Conservation (phyloP, 2,113 vertebrate genomes). For the Ploceus nigricollis region DNA sequence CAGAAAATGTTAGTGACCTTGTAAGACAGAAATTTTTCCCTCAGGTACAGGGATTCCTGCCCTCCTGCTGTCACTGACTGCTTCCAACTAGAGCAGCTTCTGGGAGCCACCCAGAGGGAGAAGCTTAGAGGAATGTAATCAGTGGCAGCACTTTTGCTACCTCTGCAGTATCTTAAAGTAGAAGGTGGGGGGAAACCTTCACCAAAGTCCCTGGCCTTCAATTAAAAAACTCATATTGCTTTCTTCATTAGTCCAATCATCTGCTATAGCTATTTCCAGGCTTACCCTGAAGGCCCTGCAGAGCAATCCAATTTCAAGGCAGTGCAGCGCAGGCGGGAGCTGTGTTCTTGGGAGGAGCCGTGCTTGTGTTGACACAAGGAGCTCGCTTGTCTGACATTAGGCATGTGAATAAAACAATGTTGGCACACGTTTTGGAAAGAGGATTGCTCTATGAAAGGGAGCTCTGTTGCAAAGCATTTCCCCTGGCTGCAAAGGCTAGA, state of each 20-base stretch:
- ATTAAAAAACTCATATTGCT: constrained; percentile 38
- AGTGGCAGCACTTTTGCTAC: background rate
- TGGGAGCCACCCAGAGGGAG: background rate
- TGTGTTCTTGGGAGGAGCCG: background rate
- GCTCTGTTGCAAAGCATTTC: background rate
- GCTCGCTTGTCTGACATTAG: background rate
- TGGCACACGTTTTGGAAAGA: background rate
- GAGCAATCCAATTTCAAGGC: background rate
- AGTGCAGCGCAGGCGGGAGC: rapidly evolving
- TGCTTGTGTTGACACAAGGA: background rate
- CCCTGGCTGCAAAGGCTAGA: background rate
- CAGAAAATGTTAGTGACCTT: background rate
- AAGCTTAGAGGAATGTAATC: background rate
- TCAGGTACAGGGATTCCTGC: background rate
- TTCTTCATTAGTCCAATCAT: constrained; percentile 28
- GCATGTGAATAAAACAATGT: background rate
- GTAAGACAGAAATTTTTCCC: background rate
- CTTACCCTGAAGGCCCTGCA: background rate
- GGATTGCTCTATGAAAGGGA: background rate
- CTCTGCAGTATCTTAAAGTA: background rate
- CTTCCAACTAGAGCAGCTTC: background rate
- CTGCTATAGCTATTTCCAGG: background rate
- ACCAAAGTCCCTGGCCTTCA: constrained; percentile 2
- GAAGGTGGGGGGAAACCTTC: background rate
- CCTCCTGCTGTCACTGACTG: background rate